These are phyloP conservation scores for Serranus cabrilla DNA, from an alignment of 2,797 vertebrate species.

Conservation along the genomic window DNA sequence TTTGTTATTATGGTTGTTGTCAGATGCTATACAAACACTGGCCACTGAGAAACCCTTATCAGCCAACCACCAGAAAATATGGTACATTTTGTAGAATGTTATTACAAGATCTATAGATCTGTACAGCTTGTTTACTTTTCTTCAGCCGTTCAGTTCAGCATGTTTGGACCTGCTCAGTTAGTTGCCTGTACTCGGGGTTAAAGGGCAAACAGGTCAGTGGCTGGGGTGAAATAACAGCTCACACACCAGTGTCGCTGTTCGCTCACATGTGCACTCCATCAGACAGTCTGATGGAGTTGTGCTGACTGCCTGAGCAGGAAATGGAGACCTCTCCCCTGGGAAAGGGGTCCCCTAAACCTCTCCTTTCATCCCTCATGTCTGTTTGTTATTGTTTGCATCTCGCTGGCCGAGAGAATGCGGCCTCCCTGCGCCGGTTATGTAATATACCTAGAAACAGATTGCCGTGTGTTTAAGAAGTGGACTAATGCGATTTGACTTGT, in stretches of 20 bases:
- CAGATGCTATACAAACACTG: too few relatives aligned
- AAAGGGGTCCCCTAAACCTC: slow-evolving; percentile 21
- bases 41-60: too few relatives aligned
- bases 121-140: slow-evolving; percentile 1
- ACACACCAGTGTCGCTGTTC: background rate
- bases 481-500: slow-evolving; percentile 51
- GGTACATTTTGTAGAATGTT: background rate
- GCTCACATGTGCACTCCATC: slow-evolving; percentile 37
- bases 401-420: slow-evolving; percentile 24
- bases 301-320: slow-evolving; percentile 56
- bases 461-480: slow-evolving; percentile 1
- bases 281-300: slow-evolving; percentile 46
- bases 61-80: too few relatives aligned
- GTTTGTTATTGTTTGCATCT: slow-evolving; percentile 51
- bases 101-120: background rate
- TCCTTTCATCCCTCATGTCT: slow-evolving; percentile 47
- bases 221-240: slow-evolving; percentile 31
- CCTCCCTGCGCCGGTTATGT: slow-evolving; percentile 34
- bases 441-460: slow-evolving; percentile 52
- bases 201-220: slow-evolving; percentile 32
- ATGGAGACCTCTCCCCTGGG: slow-evolving; percentile 43
- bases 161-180: slow-evolving; percentile 2
- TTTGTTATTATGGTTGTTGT: too few relatives aligned
- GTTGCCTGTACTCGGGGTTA: slow-evolving; percentile 32
- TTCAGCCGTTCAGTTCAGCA: background rate